Percentiles rank a stretch among this genome's conserved stretches.
These are phyloP conservation scores for Bactericera cockerelli DNA, from an alignment of 1,140 invertebrate genomes.

Conservation along the genomic window DNA sequence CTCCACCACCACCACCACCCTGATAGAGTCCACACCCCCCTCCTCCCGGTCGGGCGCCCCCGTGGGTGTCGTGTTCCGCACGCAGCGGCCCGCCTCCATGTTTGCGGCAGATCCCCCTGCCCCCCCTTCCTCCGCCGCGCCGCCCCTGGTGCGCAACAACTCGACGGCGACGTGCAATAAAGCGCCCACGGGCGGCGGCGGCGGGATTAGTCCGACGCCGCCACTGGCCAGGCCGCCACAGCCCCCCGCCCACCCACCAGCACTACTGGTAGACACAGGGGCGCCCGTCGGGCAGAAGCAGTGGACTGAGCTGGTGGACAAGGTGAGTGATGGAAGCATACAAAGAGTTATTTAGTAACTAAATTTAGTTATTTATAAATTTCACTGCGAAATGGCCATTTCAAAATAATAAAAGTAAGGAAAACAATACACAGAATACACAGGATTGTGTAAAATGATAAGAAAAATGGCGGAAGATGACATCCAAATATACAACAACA, in stretches of 20 bases:
- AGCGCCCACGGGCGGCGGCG: not conserved
- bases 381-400: too few species aligned
- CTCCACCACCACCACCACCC: not conserved
- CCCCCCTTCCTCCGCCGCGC: not conserved
- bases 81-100: constrained; percentile 12
- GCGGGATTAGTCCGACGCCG: not conserved
- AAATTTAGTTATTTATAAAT: too few species aligned
- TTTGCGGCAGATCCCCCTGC: not conserved
- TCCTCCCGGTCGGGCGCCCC: not conserved
- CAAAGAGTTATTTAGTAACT: too few species aligned
- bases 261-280: not conserved
- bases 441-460: too few species aligned
- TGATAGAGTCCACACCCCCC: not conserved
- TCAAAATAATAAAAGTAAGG: too few species aligned
- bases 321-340: too few species aligned
- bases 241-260: not conserved
- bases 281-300: constrained; percentile 16
- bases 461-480: too few species aligned
- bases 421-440: too few species aligned
- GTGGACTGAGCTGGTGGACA: constrained; percentile 19
- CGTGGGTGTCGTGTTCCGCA: constrained; percentile 9
- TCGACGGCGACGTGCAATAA: constrained; percentile 1
- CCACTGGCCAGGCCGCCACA: not conserved
- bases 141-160: not conserved
- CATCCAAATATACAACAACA: too few species aligned